A percentile compares a stretch with the other conserved stretches of the same genome.
These are phyloP conservation scores for Phyto melanocephala DNA, from an alignment of 2,888 invertebrate genomes.

Conservation along the genomic window DNA sequence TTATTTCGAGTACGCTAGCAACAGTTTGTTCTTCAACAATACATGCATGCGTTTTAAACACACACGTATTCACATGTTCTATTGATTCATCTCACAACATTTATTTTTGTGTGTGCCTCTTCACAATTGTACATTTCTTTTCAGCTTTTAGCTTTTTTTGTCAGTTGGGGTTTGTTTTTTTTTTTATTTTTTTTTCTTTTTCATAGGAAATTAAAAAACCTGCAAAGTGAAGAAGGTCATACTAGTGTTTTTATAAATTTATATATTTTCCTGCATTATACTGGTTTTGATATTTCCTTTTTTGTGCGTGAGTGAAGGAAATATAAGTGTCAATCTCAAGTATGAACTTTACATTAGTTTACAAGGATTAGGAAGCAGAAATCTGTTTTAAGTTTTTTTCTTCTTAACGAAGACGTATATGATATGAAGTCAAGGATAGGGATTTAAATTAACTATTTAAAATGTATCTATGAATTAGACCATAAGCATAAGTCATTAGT, in stretches of 20 bases:
- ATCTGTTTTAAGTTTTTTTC: background rate
- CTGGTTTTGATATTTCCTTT: constrained; percentile 26
- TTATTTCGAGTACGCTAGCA: constrained; percentile 27
- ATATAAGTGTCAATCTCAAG: constrained; percentile 46
- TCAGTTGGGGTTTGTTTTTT: background rate
- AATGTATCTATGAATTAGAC: background rate
- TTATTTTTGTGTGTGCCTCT: background rate
- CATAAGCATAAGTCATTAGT: no score
- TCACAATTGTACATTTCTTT: background rate
- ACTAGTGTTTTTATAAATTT: background rate
- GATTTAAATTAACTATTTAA: no score
- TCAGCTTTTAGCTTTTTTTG: background rate
- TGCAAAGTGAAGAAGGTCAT: constrained; percentile 31
- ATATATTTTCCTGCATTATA: background rate
- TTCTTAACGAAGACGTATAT: no score
- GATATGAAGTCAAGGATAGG: no score
- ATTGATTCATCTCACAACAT: background rate
- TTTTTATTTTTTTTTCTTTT: background rate
- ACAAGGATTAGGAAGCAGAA: background rate
- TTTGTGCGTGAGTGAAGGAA: constrained; percentile 4
- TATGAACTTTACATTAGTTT: constrained; percentile 8
- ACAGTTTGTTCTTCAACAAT: constrained; percentile 37
- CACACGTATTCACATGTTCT: background rate
- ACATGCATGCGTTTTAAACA: background rate
- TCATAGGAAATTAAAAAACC: constrained; percentile 48